Conservation (phyloP, 2,888 invertebrate genomes). For the Agrochola macilenta region DNA sequence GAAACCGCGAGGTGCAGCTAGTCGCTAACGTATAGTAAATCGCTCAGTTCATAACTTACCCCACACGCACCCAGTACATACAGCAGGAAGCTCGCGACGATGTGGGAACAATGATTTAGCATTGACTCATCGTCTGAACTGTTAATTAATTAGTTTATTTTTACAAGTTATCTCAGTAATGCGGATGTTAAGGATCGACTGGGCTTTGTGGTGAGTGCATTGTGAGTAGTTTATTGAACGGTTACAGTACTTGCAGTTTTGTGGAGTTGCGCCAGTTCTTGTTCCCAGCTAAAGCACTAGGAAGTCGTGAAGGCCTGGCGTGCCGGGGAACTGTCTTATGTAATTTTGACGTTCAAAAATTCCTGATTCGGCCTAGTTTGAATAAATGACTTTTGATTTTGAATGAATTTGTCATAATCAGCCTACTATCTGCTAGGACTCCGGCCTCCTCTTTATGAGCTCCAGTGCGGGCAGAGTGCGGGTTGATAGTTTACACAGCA, state of each 20-base stretch:
- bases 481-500: background rate
- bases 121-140: slow-evolving; percentile 60
- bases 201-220: slow-evolving; percentile 29
- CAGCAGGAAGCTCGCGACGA: slow-evolving; percentile 55
- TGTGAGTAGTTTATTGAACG: background rate
- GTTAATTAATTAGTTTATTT: slow-evolving; percentile 62
- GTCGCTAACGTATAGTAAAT: background rate
- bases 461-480: background rate
- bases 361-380: no score
- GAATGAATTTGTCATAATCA: background rate
- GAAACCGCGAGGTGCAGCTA: no score
- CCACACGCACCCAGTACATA: slow-evolving; percentile 14
- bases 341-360: no score
- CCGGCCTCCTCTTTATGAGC: background rate
- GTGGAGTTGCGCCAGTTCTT: background rate
- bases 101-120: slow-evolving; percentile 61
- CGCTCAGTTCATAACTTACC: slow-evolving; percentile 17
- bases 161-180: slow-evolving; percentile 56
- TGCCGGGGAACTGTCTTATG: no score
- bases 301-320: background rate
- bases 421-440: background rate
- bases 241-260: background rate
- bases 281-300: background rate
- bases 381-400: background rate
- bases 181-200: slow-evolving; percentile 52